phyloP scores from a whole-genome alignment of 2,888 invertebrate genomes.

The Noctua janthina region DNA sequence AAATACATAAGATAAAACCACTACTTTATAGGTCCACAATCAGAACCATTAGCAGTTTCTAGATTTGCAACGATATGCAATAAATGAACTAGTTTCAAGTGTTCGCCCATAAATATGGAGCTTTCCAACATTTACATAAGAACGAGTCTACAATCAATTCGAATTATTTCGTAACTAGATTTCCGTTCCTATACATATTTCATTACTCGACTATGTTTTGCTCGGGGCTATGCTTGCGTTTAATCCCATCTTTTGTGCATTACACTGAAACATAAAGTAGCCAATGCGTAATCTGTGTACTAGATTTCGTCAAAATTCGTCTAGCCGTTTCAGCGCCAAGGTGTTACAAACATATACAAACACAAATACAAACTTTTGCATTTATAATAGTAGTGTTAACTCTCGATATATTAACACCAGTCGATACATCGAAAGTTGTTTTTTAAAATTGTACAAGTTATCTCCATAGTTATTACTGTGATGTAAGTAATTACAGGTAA shows the following conservation, averaged over 20 bases:
- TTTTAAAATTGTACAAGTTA: slow-evolving; percentile 35
- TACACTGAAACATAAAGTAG: neutral
- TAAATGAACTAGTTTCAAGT: slow-evolving; percentile 67
- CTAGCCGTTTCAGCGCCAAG: neutral
- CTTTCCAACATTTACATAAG: slow-evolving; percentile 71
- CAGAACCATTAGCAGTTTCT: slow-evolving; percentile 53
- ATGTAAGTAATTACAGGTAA: slow-evolving; percentile 54
- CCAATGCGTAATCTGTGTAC: neutral
- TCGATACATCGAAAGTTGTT: slow-evolving; percentile 61
- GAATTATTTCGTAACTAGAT: slow-evolving; percentile 51
- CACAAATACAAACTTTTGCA: neutral
- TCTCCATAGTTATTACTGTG: slow-evolving; percentile 41
- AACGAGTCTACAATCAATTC: slow-evolving; percentile 55
- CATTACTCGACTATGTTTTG: slow-evolving; percentile 31
- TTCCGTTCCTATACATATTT: slow-evolving; percentile 53
- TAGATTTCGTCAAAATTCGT: neutral
- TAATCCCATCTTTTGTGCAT: neutral
- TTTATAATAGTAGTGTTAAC: slow-evolving; percentile 15
- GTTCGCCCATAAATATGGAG: slow-evolving; percentile 65
- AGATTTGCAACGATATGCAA: slow-evolving; percentile 65
- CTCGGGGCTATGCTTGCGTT: neutral
- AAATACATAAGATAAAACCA: slow-evolving; percentile 39
- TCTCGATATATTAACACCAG: slow-evolving; percentile 45
- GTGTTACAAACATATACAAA: neutral
- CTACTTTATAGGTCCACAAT: slow-evolving; percentile 52